Evolutionary conservation across 2,888 invertebrate species (phyloP), one percentile per base, ranked within the genome.

Genomic region (Eubasilissa splendida): DNA sequence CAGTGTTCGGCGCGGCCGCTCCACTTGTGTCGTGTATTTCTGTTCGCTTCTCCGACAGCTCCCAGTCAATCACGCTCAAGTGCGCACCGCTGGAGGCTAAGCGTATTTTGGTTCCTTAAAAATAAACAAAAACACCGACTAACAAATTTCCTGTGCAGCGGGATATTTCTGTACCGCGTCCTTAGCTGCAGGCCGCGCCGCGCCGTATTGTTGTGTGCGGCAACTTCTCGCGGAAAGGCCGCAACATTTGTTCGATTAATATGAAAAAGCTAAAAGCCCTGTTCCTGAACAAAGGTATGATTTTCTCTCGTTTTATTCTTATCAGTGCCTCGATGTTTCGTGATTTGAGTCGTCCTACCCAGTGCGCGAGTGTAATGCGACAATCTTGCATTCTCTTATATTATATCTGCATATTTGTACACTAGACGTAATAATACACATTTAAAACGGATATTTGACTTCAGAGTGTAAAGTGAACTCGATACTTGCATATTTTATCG

Each of bases 271-370:
- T 84, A 52, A 84, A 80, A 77, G 80, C 81, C 52, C 80, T 84
- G 70, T 83, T 84, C 74, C 82, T 76, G 31, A 81, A 81, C 76
- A 84, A 83, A 84, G 82, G 84, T 84, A 82, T 54, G 31, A 60
- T 31, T 12, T 65, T 68, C 4, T 58, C 4, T 42, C 42, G 42
- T 31, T 73, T 56, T 68, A 68, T 68, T 54, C 53, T 63, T 68
- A 68, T 63, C 71, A n/a, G 52, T 68, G 42, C 42, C 42, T 7
- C 42, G 42, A 42, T 1, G 22, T 22, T 22, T 22, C 22, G 22
- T 1, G 22, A 42, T 42, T 42, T 2, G 42, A 5, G 42, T 42
- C 42, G 42, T 42, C 42, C 42, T 42, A 7, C 42, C 7, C 2
- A 2, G 42, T 42, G 42, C 42, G 42, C 42, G 3, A 42, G 42